A percentile compares a stretch with the other conserved stretches of the same genome.
Evolutionary conservation across 2,797 vertebrate species (phyloP).

Genomic region (Crocidura indochinensis): DNA sequence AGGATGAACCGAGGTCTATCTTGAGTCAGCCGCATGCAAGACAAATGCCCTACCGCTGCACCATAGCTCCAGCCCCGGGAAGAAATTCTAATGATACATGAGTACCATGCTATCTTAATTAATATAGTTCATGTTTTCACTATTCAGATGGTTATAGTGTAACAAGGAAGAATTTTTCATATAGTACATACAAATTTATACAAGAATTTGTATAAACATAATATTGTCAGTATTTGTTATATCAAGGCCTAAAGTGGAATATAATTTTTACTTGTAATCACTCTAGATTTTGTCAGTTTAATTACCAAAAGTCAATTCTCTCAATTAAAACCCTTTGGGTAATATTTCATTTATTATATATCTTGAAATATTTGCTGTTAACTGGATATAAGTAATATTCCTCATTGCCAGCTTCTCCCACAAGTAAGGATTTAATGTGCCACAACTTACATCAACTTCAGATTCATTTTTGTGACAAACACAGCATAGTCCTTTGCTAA

Average conservation of each 20-base stretch:
- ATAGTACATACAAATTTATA: no score
- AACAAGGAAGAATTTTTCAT: not conserved
- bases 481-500: not conserved
- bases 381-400: not conserved
- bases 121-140: not conserved
- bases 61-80: no score
- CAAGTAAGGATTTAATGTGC: slow-evolving; percentile 24
- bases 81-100: not conserved
- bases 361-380: slow-evolving; percentile 30
- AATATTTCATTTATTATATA: slow-evolving; percentile 11
- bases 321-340: not conserved
- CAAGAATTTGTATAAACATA: not conserved
- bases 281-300: not conserved
- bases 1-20: no score
- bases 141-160: not conserved
- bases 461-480: slow-evolving; percentile 11
- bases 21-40: no score
- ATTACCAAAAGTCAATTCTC: not conserved
- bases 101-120: not conserved
- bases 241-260: not conserved
- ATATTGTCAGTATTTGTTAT: not conserved
- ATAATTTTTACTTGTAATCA: not conserved
- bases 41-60: no score
- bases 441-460: not conserved
- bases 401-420: not conserved